Evolutionary conservation across 1,140 invertebrate species (phyloP).

Genomic region (Drosophila kepulauana): DNA sequence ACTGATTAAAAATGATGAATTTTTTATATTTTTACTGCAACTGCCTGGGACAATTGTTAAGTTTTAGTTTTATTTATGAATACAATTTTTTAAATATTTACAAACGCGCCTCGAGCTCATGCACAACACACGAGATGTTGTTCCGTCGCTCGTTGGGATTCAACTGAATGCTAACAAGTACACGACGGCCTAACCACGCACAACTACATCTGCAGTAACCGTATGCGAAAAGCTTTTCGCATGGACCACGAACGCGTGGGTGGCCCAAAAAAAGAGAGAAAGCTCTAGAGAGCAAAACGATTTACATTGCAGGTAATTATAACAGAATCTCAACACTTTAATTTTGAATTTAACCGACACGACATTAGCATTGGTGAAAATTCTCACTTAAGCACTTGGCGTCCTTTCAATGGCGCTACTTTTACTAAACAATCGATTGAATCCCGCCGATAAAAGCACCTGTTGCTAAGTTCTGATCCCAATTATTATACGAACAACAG

Average conservation of each 20-base stretch:
- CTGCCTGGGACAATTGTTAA: conserved; percentile 36
- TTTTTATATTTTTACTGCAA: conserved; percentile 16
- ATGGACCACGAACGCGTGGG: conserved; percentile 54
- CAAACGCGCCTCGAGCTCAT: conserved; percentile 62
- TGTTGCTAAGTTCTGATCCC: no score
- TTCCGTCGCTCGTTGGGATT: conserved; percentile 64
- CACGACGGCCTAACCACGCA: conserved; percentile 51
- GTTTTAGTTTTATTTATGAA: conserved; percentile 66
- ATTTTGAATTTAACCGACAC: neutral
- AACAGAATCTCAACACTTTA: conserved; percentile 7
- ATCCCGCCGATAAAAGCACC: no score
- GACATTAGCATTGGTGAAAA: no score
- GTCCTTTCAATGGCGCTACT: no score
- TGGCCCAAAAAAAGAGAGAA: conserved; percentile 46
- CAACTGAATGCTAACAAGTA: conserved; percentile 74
- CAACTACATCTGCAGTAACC: conserved; percentile 50
- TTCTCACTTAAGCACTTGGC: no score
- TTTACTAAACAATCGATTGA: no score
- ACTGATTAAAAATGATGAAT: conserved; percentile 20
- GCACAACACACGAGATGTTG: conserved; percentile 69
- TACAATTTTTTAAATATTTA: conserved; percentile 76
- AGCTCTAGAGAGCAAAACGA: conserved; percentile 27
- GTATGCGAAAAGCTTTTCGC: conserved; percentile 44
- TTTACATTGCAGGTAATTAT: conserved; percentile 10
- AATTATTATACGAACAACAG: no score